A percentile compares a stretch with the other conserved stretches of the same genome.
phyloP scores from a whole-genome alignment of 2,113 vertebrate species.

The Petrocephalus zakoni region DNA sequence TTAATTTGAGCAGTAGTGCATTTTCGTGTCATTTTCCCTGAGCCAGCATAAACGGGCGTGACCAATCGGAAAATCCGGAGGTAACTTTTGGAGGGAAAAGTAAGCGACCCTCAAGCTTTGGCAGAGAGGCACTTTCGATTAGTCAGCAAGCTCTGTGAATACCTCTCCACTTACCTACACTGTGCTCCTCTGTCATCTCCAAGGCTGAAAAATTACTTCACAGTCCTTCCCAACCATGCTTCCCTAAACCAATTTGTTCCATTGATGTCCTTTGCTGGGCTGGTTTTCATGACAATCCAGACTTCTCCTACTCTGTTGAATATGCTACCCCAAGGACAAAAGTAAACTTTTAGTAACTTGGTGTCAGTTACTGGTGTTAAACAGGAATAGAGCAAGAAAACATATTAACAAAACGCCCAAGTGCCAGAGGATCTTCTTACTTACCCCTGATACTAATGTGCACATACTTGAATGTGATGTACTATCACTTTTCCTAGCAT shows the following conservation, averaged over 20 bases:
- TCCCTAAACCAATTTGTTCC: neutral
- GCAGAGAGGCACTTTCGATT: neutral
- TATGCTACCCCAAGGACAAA: neutral
- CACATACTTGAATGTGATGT: neutral
- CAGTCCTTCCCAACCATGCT: neutral
- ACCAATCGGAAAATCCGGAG: neutral
- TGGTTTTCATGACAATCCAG: neutral
- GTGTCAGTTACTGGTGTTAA: neutral
- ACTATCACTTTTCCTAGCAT: neutral
- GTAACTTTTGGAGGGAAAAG: neutral
- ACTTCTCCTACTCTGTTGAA: neutral
- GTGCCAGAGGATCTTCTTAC: neutral
- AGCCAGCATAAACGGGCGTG: neutral
- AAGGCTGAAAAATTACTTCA: neutral
- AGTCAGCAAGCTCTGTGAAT: neutral
- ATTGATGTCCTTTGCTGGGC: neutral
- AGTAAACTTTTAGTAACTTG: neutral
- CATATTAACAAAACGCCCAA: neutral
- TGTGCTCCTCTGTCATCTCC: neutral
- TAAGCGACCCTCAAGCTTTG: neutral
- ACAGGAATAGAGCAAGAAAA: neutral
- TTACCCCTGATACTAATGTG: neutral
- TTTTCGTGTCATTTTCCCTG: neutral
- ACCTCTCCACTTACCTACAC: neutral
- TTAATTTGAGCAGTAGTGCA: neutral